Base-by-base conservation (phyloP, 2,113 vertebrate species). In the Mola mola region DNA sequence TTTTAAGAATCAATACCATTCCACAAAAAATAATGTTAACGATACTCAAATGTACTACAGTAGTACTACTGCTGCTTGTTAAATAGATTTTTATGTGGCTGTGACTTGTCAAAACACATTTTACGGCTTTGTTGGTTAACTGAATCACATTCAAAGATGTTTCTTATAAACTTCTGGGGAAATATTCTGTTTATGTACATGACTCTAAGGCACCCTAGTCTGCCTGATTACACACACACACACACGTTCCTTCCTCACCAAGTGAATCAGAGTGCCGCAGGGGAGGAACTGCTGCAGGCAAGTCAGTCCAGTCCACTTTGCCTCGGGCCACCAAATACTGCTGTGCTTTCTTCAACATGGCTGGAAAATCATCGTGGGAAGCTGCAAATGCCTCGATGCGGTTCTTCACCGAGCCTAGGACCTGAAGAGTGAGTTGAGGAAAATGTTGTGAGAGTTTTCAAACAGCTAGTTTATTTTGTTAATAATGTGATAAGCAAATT, bases 381-480 rank as follows among this genome's bases (percentile, higher is more conserved):
- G 95, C 93, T 0, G 96, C 95, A 11, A 98, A 99, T 6, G 78
- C 90, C 84, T 99, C 97, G 0, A 98, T 97, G 53, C 95, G 96
- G 84, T 95, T 96, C 93, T 98, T 98, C 75, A 98, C 95, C 0
- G 95, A 95, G 72, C 96, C 96, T 52, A 99, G 90, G 29, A 99
- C 97, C 97, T 98, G 81, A 2, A 2, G n/a, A n/a, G 31, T 5
- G 19, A 48, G 16, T 13, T 0, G 1, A 2, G 5, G 5, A 21
- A 47, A 6, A 21, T 13, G n/a, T n/a, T n/a, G n/a, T n/a, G n/a
- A n/a, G n/a, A n/a, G n/a, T n/a, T n/a, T n/a, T n/a, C n/a, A n/a
- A n/a, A n/a, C n/a, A n/a, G n/a, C n/a, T n/a, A n/a, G n/a, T n/a
- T n/a, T n/a, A n/a, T n/a, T n/a, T n/a, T n/a, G n/a, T n/a, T n/a